These are phyloP conservation scores for Alauda arvensis DNA, from an alignment of 2,797 vertebrate genomes.

Conservation along the genomic window DNA sequence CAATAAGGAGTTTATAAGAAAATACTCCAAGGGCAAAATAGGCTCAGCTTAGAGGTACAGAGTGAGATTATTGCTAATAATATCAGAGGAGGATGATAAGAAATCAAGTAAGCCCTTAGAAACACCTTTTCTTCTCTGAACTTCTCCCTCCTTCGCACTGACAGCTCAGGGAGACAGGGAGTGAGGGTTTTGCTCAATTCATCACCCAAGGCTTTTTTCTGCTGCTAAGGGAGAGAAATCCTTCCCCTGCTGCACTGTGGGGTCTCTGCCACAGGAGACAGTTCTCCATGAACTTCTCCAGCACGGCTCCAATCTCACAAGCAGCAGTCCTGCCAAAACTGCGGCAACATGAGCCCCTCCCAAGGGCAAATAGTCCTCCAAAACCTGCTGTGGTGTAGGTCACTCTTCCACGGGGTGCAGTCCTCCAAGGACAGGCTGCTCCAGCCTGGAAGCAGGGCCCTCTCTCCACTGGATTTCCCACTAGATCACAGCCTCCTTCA, in stretches of 20 bases:
- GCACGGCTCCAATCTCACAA: fast-evolving
- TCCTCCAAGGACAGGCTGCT: not conserved
- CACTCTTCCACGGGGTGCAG: fast-evolving
- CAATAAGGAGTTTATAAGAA: not conserved
- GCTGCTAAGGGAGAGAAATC: not conserved
- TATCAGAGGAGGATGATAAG: not conserved
- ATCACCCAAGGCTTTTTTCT: fast-evolving
- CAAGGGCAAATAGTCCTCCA: not conserved
- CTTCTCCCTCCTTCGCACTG: not conserved
- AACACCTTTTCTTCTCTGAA: not conserved
- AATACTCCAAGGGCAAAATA: not conserved
- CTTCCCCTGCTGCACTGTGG: too few species aligned
- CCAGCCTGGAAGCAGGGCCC: not conserved
- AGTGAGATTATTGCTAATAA: not conserved
- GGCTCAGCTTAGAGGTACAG: too few species aligned
- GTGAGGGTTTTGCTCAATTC: too few species aligned
- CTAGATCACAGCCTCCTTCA: not conserved
- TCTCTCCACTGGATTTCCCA: not conserved
- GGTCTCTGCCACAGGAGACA: too few species aligned
- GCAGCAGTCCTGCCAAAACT: too few species aligned
- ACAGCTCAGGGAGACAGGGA: fast-evolving
- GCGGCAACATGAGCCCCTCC: not conserved
- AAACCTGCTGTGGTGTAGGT: fast-evolving
- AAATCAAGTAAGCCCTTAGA: not conserved
- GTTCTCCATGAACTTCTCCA: not conserved